Evolutionary conservation across 2,888 invertebrate species (phyloP), one percentile per base, ranked within the genome.

Genomic region (Diplazon laetatorius): DNA sequence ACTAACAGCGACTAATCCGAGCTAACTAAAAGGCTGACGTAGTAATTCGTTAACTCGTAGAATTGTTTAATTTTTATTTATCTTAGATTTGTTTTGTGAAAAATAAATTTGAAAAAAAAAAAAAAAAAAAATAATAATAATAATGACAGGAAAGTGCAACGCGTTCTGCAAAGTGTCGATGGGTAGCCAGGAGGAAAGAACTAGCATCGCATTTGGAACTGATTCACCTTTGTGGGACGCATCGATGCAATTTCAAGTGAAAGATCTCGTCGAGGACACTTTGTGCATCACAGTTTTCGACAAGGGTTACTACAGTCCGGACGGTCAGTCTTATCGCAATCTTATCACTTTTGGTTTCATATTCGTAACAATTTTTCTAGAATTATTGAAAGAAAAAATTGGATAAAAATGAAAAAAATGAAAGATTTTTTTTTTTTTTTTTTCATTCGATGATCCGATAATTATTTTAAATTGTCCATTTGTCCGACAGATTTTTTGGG

Each of bases 171-270:
- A 95, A 91, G 94, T 95, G 1, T 93, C 93, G 76, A 93, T 96
- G 92, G 95, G 95, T 5, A 93, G 93, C 30, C 95, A 95, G 90
- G 94, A 94, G 85, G 94, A 95, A 85, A 92, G 93, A 84, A 95
- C 95, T 0, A 93, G 93, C 42, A 92, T 94, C 20, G 92, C 92
- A 16, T 93, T 93, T 72, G 94, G 94, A 22, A 92, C 93, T 37
- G 89, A 91, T 70, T 91, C 90, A 79, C 94, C 95, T 10, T 92
- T 94, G 76, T 96, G 95, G 95, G 95, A 95, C 88, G 92, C 94
- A 68, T 94, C 94, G 59, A 95, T 95, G 95, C 95, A 95, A 90
- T 96, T 96, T 88, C 93, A 94, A 80, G 93, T 96, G 59, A 93
- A 94, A 85, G 94, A 95, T 88, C 88, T 95, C 2, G 89, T 93